Evolutionary conservation across 2,888 invertebrate species (phyloP), one percentile per base, ranked within the genome.

Genomic region (Ochropleura leucogaster): DNA sequence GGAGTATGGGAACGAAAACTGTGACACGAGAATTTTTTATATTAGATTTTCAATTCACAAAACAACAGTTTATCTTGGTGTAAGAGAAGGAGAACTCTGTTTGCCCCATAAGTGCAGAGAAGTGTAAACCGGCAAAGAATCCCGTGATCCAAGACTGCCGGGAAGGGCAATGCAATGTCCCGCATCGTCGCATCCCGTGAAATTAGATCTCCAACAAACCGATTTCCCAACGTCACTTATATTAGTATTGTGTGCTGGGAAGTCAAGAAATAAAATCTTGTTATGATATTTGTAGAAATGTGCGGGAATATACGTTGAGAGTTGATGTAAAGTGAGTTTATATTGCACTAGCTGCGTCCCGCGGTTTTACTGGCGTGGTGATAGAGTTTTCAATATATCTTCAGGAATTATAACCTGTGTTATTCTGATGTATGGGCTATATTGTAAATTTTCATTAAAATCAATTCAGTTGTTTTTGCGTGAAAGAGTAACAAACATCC

Each of bases 81-180:
- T 44, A 16, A 20, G 47, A 59, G 49, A 78, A 69, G 40, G 47
- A 59, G 49, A 78, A 69, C 14, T 63, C 51, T 68, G 70, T 77
- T 63, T 73, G 55, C 40, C 18, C 40, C 40, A 46, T 60, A 70
- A 72, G 70, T 71, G 68, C 46, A 84, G 20, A 49, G 65, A 30
- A 69, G 71, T 68, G 67, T 74, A 67, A 69, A 68, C 30, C 65
- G 46, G 74, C 64, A 68, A 72, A 76, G 63, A 74, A 42, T 66
- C 67, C 69, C 44, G 53, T 79, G 73, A 62, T 76, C 55, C 46
- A 46, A 63, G 76, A 72, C 55, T 79, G 44, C 71, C 18, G 57
- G 53, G 44, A 74, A 73, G 67, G 55, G 80, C 74, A 84, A 82
- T 84, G 80, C 85, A 83, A 84, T 84, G 83, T 72, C 76, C n/a